These are phyloP conservation scores for Emesis russula DNA, from an alignment of 2,888 invertebrate species.

Conservation along the genomic window DNA sequence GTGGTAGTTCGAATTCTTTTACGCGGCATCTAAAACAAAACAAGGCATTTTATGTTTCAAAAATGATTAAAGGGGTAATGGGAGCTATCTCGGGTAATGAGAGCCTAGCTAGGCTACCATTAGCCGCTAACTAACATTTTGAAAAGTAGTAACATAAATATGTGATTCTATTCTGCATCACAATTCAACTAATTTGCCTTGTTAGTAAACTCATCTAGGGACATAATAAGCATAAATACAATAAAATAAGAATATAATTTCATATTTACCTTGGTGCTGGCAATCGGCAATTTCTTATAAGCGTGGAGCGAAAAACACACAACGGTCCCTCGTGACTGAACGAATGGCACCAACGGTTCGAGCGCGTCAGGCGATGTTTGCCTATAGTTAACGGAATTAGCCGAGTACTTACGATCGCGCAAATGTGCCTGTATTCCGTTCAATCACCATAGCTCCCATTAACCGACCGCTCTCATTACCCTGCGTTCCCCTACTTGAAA, in stretches of 20 bases:
- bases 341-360: slow-evolving; percentile 45
- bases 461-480: not conserved
- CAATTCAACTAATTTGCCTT: slow-evolving; percentile 41
- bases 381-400: slow-evolving; percentile 47
- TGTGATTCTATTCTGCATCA: slow-evolving; percentile 29
- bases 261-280: not conserved
- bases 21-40: too few species aligned
- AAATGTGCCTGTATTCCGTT: slow-evolving; percentile 41
- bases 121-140: not conserved
- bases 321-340: slow-evolving; percentile 27
- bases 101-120: too few species aligned
- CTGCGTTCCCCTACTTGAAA: not conserved
- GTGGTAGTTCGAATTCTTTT: not conserved
- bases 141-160: slow-evolving; percentile 14
- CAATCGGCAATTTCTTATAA: slow-evolving; percentile 1
- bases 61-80: too few species aligned
- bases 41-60: too few species aligned
- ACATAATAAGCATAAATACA: not conserved
- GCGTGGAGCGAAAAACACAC: slow-evolving; percentile 28
- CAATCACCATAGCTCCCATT: slow-evolving; percentile 30
- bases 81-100: too few species aligned
- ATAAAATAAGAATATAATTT: not conserved
- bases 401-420: slow-evolving; percentile 46
- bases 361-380: slow-evolving; percentile 45
- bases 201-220: slow-evolving; percentile 22